A percentile compares a stretch with the other conserved stretches of the same genome.
phyloP scores from a whole-genome alignment of 2,797 vertebrate genomes.

The Acipenser ruthenus region DNA sequence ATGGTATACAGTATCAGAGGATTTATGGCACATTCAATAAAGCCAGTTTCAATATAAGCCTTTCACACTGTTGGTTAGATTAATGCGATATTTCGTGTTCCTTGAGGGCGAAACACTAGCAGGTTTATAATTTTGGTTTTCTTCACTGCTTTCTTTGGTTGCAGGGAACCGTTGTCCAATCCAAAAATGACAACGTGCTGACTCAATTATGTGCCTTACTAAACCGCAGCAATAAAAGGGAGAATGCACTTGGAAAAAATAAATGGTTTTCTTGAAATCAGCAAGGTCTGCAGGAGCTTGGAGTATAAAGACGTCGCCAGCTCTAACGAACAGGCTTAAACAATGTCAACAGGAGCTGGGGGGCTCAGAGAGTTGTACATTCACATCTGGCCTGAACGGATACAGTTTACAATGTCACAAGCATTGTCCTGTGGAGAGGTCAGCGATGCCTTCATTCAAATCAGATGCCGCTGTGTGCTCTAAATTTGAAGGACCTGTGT shows the following conservation, averaged over 20 bases:
- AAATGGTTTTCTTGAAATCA: background rate
- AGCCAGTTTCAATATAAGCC: background rate
- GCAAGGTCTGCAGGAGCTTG: background rate
- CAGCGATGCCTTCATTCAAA: too few species aligned
- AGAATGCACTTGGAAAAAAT: background rate
- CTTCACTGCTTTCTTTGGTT: background rate
- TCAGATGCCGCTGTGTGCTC: too few species aligned
- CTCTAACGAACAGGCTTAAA: background rate
- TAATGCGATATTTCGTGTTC: background rate
- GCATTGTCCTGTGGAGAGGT: too few species aligned
- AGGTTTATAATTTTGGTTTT: background rate
- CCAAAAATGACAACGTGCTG: slow-evolving; percentile 10
- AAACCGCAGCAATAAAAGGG: background rate
- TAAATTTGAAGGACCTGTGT: too few species aligned
- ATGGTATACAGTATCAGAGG: background rate
- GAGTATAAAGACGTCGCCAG: background rate
- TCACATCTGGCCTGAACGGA: too few species aligned
- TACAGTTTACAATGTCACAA: too few species aligned
- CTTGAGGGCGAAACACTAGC: background rate
- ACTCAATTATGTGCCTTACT: background rate
- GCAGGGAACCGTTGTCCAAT: background rate
- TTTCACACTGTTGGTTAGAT: background rate
- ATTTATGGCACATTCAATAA: background rate
- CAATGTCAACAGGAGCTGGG: background rate
- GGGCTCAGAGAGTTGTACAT: background rate